Evolutionary conservation across 2,113 vertebrate species (phyloP), one percentile per base, ranked within the genome.

Genomic region (Lates calcarifer): DNA sequence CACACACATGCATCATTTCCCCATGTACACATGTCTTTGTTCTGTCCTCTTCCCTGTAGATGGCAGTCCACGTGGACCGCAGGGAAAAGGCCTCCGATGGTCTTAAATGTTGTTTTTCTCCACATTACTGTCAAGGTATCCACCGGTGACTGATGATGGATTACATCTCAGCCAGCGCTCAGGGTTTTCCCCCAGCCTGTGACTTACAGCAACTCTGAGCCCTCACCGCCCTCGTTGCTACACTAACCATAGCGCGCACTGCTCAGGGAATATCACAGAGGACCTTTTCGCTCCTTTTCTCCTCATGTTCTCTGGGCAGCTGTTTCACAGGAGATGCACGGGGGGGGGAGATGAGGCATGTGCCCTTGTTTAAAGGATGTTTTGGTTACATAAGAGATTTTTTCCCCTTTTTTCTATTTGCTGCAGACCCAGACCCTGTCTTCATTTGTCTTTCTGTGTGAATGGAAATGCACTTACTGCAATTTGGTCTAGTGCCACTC

Each of bases 401-500:
- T 51, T 67, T 49, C 58, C 39, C 8, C 3, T 51, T 45, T 49
- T 69, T 66, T 71, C 13, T 17, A 68, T 83, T 70, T 81, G 24
- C 63, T 57, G 61, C 84, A 79, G 60, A 76, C 15, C n/a, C 47
- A 24, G 51, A 67, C 60, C 53, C 31, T 45, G 51, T 85, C 77
- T 88, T 77, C 73, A 60, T 86, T 84, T 85, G 70, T 85, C 57
- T 87, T 43, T 86, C 62, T 86, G 58, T 91, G 82, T 75, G 65
- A 82, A 84, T 75, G 76, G 81, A 84, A 81, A 82, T 82, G 81
- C 83, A 86, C 87, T 93, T 87, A 89, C 47, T 82, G 76, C 83
- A 86, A 92, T 94, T 88, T 89, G 77, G 68, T 87, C 28, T 56
- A 75, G 76, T 92, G 89, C 91, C 92, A 90, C 88, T 94, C 86